Base-by-base conservation (phyloP, 2,113 vertebrate species). In the Spilogale gracilis region DNA sequence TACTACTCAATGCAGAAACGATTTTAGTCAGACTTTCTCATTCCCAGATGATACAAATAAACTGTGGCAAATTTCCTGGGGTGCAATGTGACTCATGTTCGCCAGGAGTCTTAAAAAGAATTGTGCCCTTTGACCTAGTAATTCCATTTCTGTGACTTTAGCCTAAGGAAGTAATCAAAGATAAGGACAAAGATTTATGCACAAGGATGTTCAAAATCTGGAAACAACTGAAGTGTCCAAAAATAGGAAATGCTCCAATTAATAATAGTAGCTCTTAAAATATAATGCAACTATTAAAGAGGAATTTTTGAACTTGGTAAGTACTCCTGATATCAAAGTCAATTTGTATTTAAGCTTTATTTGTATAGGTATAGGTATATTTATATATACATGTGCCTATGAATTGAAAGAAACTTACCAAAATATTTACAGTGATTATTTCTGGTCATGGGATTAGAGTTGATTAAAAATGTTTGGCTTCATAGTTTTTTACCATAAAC, bases 111-210 rank as follows among this genome's bases (percentile, higher is more conserved):
- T 86, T 83, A 92, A 88, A 81, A 91, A 95, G 63, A 48, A 89
- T n/a, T 82, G 71, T 81, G 94, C 86, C 30, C 84, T 95, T 92
- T 94, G 94, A 85, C 95, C 85, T 52, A 73, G 54, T 88, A 45
- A 88, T 91, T 97, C 92, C 91, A 96, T 90, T 93, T 96, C 84
- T 79, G 91, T 83, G 71, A 90, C 74, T 97, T 96, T 94, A 92
- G 80, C 56, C 58, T 84, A 97, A 95, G 97, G 95, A 98, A 97
- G 63, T 94, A 87, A 97, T 94, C 38, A 73, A 79, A 96, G 95
- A 98, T 95, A 97, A 97, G 92, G 67, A 85, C 84, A 89, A 67
- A 95, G 90, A 97, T 96, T 97, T 96, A 97, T 92, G 82, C 8
- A 48, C 30, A 83, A 95, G 83, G 86, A 87, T 94, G 56, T 83